Base-by-base conservation (phyloP, 2,797 vertebrate species). In the Lacerta bilineata region DNA sequence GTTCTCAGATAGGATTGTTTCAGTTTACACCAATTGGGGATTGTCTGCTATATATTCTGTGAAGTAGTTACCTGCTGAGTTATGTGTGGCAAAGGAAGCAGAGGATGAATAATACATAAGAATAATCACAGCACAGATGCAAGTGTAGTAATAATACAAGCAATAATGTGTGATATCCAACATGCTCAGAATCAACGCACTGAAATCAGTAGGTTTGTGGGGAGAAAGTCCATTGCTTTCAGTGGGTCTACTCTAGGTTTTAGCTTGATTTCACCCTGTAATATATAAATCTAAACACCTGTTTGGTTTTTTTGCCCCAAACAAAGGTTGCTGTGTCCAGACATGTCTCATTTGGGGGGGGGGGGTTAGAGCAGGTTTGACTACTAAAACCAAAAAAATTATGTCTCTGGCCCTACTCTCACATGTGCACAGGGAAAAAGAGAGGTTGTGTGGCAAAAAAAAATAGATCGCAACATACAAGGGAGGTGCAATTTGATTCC, bases 1-100 rank as follows among this genome's bases (percentile, higher is more conserved):
- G 11, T 50, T 50, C 50, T 88, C 89, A 85, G 72, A 41, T 61
- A 66, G 84, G 87, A 94, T 87, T 92, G 88, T 1, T 84, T 25
- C 84, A 74, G 29, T 82, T 94, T 92, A 90, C 43, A 82, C 64
- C 88, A 71, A 89, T 91, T 91, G 61, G 78, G 15, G 85, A 74
- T 86, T 85, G 91, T 83, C 5, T 80, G 91, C 85, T 76, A 66
- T 8, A 27, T n/a, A 66, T 46, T 76, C 77, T 91, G 91, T 89
- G 91, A 93, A 89, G 10, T 93, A 72, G 59, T 83, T 84, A 91
- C 33, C 33, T 90, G 27, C 50, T 79, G 82, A 87, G 75, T 87
- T 85, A 84, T 0, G 0, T 72, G 41, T 75, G 69, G 39, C 39
- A 50, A 84, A 80, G 68, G 84, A 76, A 4, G 55, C 59, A 27